These are phyloP conservation scores for Drosophila colorata DNA, from an alignment of 2,888 invertebrate species.

Conservation along the genomic window DNA sequence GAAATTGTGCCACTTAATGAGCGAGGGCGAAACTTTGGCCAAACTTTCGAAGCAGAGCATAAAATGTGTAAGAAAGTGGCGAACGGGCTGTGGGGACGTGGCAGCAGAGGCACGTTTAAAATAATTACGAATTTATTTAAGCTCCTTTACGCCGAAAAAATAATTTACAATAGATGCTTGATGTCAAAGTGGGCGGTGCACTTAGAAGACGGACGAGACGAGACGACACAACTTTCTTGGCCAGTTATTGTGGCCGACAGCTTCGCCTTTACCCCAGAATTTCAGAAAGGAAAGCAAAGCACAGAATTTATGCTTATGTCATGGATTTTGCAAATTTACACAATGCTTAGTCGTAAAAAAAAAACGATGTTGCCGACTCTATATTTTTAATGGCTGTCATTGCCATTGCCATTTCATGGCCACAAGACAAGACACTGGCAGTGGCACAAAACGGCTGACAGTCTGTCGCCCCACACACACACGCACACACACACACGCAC, in stretches of 20 bases:
- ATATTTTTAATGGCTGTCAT: conserved; percentile 75
- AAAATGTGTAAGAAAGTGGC: conserved; percentile 43
- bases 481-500: background rate
- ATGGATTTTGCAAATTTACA: conserved; percentile 74
- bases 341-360: conserved; percentile 69
- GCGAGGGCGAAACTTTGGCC: conserved; percentile 71
- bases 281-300: conserved; percentile 20
- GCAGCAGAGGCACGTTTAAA: conserved; percentile 68
- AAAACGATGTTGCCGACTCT: conserved; percentile 51
- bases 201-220: conserved; percentile 7
- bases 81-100: conserved; percentile 23
- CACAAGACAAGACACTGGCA: conserved; percentile 41
- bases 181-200: conserved; percentile 27
- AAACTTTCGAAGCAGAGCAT: conserved; percentile 60
- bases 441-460: conserved; percentile 55
- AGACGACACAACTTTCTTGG: conserved; percentile 24
- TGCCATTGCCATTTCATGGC: conserved; percentile 56
- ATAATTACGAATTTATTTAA: conserved; percentile 81
- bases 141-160: conserved; percentile 72
- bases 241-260: conserved; percentile 29
- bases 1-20: conserved; percentile 80
- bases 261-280: conserved; percentile 29
- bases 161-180: conserved; percentile 67
- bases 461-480: conserved; percentile 38
- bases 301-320: conserved; percentile 74